phyloP scores from a whole-genome alignment of 2,888 invertebrate genomes.

The Drosophila bunnanda region DNA sequence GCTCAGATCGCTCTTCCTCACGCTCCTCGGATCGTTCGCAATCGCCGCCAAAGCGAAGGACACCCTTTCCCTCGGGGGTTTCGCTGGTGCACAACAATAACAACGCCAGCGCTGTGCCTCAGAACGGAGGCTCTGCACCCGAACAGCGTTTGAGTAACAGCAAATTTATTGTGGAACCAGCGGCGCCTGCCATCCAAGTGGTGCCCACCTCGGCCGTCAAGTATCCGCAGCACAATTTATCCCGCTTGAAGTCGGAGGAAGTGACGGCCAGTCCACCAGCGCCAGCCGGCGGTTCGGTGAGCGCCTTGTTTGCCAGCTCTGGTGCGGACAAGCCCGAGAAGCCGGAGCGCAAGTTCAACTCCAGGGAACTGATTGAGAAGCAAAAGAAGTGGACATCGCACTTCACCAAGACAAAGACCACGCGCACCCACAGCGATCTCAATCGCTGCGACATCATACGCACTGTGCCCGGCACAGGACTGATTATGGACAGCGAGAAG shows the following conservation, averaged over 20 bases:
- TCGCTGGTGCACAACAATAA: slow-evolving; percentile 80
- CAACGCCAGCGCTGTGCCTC: slow-evolving; percentile 52
- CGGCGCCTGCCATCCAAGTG: slow-evolving; percentile 7
- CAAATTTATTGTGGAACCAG: slow-evolving; percentile 82
- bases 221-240: slow-evolving; percentile 85
- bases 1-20: slow-evolving; percentile 83
- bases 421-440: slow-evolving; percentile 88
- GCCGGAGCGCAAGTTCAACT: slow-evolving; percentile 92
- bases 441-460: slow-evolving; percentile 86
- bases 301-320: slow-evolving; percentile 57
- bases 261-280: slow-evolving; percentile 6
- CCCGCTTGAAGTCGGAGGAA: slow-evolving; percentile 86
- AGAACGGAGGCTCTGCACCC: slow-evolving; percentile 74
- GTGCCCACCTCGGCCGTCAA: slow-evolving; percentile 56
- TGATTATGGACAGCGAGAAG: slow-evolving; percentile 84
- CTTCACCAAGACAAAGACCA: slow-evolving; percentile 91
- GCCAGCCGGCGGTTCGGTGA: slow-evolving; percentile 56
- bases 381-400: slow-evolving; percentile 97
- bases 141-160: slow-evolving; percentile 68
- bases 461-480: slow-evolving; percentile 86
- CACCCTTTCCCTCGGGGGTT: slow-evolving; percentile 83
- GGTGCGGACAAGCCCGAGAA: slow-evolving; percentile 90
- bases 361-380: slow-evolving; percentile 94
- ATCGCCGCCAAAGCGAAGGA: slow-evolving; percentile 83
- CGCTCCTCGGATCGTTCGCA: slow-evolving; percentile 84